phyloP scores from a whole-genome alignment of 1,140 invertebrate species.

The Zaprionus taronus region DNA sequence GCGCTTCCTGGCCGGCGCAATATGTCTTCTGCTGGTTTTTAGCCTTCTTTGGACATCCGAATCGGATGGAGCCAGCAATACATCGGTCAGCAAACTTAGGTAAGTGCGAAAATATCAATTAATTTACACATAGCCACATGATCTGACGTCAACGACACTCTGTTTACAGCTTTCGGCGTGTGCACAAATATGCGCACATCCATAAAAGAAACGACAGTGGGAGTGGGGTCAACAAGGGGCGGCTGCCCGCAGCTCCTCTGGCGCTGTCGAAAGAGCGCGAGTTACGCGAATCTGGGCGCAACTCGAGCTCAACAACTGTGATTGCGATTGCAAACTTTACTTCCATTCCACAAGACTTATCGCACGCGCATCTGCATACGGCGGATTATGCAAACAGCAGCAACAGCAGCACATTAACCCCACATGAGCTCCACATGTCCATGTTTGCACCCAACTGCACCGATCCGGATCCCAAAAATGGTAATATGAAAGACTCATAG shows the following conservation, averaged over 20 bases:
- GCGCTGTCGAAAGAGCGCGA: conserved; percentile 59
- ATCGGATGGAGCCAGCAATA: conserved; percentile 54
- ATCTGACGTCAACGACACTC: neutral
- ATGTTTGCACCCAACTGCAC: conserved; percentile 57
- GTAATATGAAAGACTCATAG: neutral
- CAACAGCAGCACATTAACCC: neutral
- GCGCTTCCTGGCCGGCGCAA: conserved; percentile 62
- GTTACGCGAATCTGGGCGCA: conserved; percentile 34
- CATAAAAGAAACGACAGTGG: conserved; percentile 47
- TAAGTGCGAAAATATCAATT: conserved; percentile 17
- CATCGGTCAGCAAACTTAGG: conserved; percentile 74
- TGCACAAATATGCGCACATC: conserved; percentile 77
- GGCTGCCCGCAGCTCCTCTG: conserved; percentile 60
- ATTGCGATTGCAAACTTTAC: conserved; percentile 77
- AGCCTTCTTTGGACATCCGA: conserved; percentile 68
- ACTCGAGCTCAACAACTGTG: conserved; percentile 72
- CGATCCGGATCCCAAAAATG: conserved; percentile 72
- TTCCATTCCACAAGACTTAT: conserved; percentile 81
- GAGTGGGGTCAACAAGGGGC: conserved; percentile 17
- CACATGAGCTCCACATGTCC: conserved; percentile 40
- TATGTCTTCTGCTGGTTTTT: conserved; percentile 69
- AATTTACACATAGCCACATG: neutral
- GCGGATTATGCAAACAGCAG: conserved; percentile 50
- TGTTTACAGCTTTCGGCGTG: conserved; percentile 63
- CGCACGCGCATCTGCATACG: conserved; percentile 43